Evolutionary conservation across 2,888 invertebrate species (phyloP), one percentile per base, ranked within the genome.

Genomic region (Stenodera caucasica): DNA sequence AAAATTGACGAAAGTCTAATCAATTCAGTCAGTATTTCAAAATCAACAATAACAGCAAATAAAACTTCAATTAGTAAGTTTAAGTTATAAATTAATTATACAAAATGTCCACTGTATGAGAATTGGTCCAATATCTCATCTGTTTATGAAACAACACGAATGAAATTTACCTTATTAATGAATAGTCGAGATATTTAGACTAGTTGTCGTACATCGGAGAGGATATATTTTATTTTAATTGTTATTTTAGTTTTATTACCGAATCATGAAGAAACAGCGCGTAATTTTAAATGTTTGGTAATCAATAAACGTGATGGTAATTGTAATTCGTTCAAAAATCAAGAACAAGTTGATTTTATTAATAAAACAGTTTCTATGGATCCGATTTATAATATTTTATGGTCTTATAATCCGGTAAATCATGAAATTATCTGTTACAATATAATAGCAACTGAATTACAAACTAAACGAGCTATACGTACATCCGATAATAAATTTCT

Each of bases 1-100:
- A 93, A 93, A 79, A 88, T 96, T 56, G 95, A 96, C 68, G 96
- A 97, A 79, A 90, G 91, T 2, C 83, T 96, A n/a, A 93, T 98
- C 65, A 96, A 96, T 78, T 90, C 94, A 0, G 90, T 93, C 67
- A 93, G 92, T 73, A 84, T 98, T 60, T 88, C 92, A 50, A 90
- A 91, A 72, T 91, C 96, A 26, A 93, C 92, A 58, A 91, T 97
- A 49, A 91, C 95, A 67, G 94, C 96, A 9, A 95, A 95, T 77
- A 89, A 86, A 75, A 88, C 87, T 72, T 90, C 89, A 58, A 93
- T 96, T 71, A 84, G 94, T 94, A 81, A 83, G 84, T 53, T 54
- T 53, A 23, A 26, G 45, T 49, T n/a, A 26, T 26, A 11, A 32
- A 11, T 32, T 32, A 35, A 14, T n/a, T 35, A n/a, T n/a, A n/a